Base-by-base conservation (phyloP, 2,113 vertebrate species). In the Prionailurus bengalensis region DNA sequence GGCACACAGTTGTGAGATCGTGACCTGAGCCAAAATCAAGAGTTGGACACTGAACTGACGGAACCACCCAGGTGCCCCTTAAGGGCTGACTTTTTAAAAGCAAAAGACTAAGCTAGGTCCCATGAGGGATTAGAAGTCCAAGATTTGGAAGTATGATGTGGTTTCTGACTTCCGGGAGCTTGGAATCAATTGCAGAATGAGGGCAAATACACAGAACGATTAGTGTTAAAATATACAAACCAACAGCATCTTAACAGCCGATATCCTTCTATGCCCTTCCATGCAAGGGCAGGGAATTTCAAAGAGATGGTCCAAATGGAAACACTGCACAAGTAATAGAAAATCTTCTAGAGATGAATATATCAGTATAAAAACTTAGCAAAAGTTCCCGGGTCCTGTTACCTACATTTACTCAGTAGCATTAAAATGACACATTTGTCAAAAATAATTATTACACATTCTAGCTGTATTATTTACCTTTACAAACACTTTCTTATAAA, bases 201-300 rank as follows among this genome's bases (percentile, higher is more conserved):
- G 74, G 4, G 11, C 1, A 27, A 91, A 78, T 5, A 58, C 33
- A 48, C 5, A 89, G 89, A 93, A 83, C 39, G 85, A 92, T 42
- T 55, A 45, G 27, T 51, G 36, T 74, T 83, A 82, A 95, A 95
- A 96, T 51, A 88, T 14, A 70, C 31, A 96, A 89, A 89, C 33
- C 16, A 48, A 61, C 1, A 85, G 39, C 9, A 90, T 33, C 14
- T 21, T 83, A 78, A 63, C 4, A 89, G 25, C 81, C 78, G 83
- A 63, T 92, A 89, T 48, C 70, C 29, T 61, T 66, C 58, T 21
- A 23, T 23, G 58, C 58, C 58, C 58, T 61, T 42, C 45, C 39
- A 76, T 42, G 31, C 1, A 13, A 91, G 21, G 21, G n/a, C 5
- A 39, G 92, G 45, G 80, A 92, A 80, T 88, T 88, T 81, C 31